Percentiles rank a stretch among this genome's conserved stretches.
These are phyloP conservation scores for Vipera ursinii DNA, from an alignment of 2,797 vertebrate species.

Conservation along the genomic window DNA sequence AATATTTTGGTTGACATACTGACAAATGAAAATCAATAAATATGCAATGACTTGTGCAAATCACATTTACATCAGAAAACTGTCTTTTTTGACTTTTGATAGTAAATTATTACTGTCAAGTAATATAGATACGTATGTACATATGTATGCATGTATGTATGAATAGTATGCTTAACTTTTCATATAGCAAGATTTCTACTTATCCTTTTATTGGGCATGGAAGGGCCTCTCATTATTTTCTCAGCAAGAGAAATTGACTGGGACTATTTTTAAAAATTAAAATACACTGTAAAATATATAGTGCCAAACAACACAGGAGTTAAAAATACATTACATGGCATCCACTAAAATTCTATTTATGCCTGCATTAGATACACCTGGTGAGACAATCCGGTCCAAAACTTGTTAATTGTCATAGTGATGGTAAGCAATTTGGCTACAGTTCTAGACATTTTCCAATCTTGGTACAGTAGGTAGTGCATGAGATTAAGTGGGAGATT, in stretches of 20 bases:
- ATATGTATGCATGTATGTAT: neutral
- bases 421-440: neutral
- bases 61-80: neutral
- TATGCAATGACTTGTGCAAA: neutral
- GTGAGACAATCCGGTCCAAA: neutral
- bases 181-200: neutral
- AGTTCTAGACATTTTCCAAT: neutral
- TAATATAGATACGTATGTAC: neutral
- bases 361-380: neutral
- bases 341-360: neutral
- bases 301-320: neutral
- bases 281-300: neutral
- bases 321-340: neutral
- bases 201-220: neutral
- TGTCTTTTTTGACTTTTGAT: neutral
- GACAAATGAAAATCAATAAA: neutral
- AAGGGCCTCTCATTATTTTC: neutral
- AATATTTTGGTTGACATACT: neutral
- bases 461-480: neutral
- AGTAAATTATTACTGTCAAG: neutral
- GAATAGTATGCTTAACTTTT: neutral
- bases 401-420: neutral
- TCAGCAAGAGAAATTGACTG: neutral
- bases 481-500: neutral
- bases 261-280: neutral